phyloP scores from a whole-genome alignment of 2,888 invertebrate species.

The Cremastinae sp. region DNA sequence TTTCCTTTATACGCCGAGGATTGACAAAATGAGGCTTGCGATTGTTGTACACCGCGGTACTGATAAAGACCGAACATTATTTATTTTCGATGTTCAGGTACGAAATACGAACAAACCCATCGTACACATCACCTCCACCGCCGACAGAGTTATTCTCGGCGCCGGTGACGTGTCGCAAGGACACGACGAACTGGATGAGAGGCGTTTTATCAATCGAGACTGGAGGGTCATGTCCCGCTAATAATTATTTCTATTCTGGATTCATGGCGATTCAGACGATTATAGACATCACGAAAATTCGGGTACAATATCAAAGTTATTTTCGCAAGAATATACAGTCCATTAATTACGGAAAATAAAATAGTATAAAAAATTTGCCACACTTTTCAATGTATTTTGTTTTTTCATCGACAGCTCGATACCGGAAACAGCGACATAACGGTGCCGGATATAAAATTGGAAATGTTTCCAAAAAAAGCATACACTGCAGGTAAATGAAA shows the following conservation, averaged over 20 bases:
- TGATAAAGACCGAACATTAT: too few species aligned
- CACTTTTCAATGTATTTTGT: conserved; percentile 16
- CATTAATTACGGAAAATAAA: too few species aligned
- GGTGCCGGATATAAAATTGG: conserved; percentile 84
- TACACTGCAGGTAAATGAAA: conserved; percentile 83
- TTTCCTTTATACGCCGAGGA: too few species aligned
- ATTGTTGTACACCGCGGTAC: too few species aligned
- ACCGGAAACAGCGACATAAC: conserved; percentile 82
- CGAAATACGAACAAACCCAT: conserved; percentile 88
- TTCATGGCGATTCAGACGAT: conserved; percentile 87
- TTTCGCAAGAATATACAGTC: too few species aligned
- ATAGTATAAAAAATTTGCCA: too few species aligned
- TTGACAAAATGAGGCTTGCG: too few species aligned
- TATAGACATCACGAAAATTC: conserved; percentile 87
- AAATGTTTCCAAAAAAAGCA: conserved; percentile 87
- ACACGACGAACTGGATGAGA: conserved; percentile 83
- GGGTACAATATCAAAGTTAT: conserved; percentile 80
- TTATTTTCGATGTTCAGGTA: conserved; percentile 81
- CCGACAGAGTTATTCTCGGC: conserved; percentile 85
- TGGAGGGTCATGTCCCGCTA: conserved; percentile 87
- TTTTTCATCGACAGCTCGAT: conserved; percentile 82
- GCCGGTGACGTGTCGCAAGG: conserved; percentile 86
- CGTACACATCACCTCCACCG: conserved; percentile 84
- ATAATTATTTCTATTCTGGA: conserved; percentile 89
- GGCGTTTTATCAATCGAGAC: conserved; percentile 86